Evolutionary conservation across 2,113 vertebrate genomes (phyloP), one percentile per base, ranked within the genome.

Genomic region (Paramisgurnus dabryanus): DNA sequence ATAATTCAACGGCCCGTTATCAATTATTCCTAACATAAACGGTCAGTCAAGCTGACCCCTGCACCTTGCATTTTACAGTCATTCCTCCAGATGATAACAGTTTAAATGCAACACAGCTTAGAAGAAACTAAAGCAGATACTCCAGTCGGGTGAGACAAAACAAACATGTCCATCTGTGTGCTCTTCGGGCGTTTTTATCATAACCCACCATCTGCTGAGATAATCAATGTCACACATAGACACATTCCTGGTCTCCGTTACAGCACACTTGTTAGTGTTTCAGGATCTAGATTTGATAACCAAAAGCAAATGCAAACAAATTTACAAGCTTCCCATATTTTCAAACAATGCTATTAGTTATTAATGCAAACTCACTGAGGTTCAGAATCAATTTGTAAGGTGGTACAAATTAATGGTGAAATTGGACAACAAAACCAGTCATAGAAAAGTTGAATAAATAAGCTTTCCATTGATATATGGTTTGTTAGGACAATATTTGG

Each of bases 131-230:
- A 0, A 55, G 47, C 4, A n/a, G 61, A 34, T 45, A 55, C 22
- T 41, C 58, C 57, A 72, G 70, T 70, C 82, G 84, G 85, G 85
- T 83, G 71, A 80, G 85, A 82, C 87, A 86, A 82, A 83, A 87
- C 85, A 66, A 87, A 68, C 82, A 86, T 82, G 82, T 87, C 91
- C 91, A 91, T 91, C 92, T 92, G 91, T 83, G 86, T 90, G 83
- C 87, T 88, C 91, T 88, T 79, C 84, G 87, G 91, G 87, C 87
- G 87, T 60, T 69, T 72, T 17, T 17, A 47, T 39, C 39, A 74
- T 55, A 64, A 67, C 68, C 22, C 49, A 67, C 80, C 58, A 86
- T 82, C 69, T 84, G 82, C 70, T 75, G 73, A 79, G 69, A 71
- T 17, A 69, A 79, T 34, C 65, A 43, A 34, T 40, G 40, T 47